Base-by-base conservation (phyloP, 2,797 vertebrate genomes). In the Chlorospingus semifuscus region DNA sequence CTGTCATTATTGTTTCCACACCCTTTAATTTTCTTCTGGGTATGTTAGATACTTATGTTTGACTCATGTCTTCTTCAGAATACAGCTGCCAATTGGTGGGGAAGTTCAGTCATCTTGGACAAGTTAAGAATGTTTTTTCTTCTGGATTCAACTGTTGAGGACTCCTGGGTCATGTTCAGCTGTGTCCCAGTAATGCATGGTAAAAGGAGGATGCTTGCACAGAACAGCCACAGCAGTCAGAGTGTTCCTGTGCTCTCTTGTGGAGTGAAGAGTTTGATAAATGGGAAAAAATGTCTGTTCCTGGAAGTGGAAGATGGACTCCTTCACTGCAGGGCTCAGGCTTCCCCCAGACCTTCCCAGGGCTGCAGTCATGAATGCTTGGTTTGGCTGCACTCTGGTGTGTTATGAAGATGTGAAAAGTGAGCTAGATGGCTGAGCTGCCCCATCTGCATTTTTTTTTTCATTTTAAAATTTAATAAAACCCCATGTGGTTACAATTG, bases 401-500 rank as follows among this genome's bases (percentile, higher is more conserved):
- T 79, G 82, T 85, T 95, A 79, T 59, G 83, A 69, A 96, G 76
- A 95, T 4, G 57, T 83, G 89, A 95, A 88, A 92, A 93, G 72
- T 81, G 87, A 90, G 59, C 44, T 89, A 49, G 59, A 74, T 94
- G 82, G 87, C 87, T 94, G 42, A 87, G 53, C 76, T 96, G 72
- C 69, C 79, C 84, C 70, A 86, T 93, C 69, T 79, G 47, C 56
- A 12, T 77, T 87, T 87, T 86, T 95, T 95, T 91, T 89, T 75
- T 74, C 11, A 34, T 94, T 94, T 86, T 41, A 91, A 94, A 90
- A 86, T 91, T 88, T 92, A 96, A 95, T 95, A 94, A 96, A 96
- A 32, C 63, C 66, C 37, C 95, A 94, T 76, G 94, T 95, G 96
- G 87, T 92, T 95, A 96, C 41, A 63, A 93, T 79, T 76, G 85